Percentiles rank a stretch among this genome's conserved stretches.
Evolutionary conservation across 2,888 invertebrate genomes (phyloP).

Genomic region (Diaprepes abbreviatus): DNA sequence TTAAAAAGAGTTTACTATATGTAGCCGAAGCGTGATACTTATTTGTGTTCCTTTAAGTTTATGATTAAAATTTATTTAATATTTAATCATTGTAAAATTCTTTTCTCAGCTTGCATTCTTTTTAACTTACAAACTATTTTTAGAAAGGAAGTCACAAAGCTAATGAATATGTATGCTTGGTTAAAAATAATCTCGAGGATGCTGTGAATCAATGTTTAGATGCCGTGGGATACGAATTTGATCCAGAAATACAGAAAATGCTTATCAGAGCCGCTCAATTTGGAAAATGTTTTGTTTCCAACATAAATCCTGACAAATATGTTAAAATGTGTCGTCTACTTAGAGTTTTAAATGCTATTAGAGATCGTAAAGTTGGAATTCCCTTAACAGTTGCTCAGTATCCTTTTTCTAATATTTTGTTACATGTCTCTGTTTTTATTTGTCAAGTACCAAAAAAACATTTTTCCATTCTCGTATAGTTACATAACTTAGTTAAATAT

Average conservation of each 20-base stretch:
- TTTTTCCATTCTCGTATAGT: too few species aligned
- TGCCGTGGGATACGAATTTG: slow-evolving; percentile 93
- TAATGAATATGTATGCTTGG: slow-evolving; percentile 86
- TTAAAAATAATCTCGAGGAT: slow-evolving; percentile 82
- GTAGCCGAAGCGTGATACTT: too few species aligned
- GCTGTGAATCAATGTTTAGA: slow-evolving; percentile 94
- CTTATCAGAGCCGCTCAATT: slow-evolving; percentile 93
- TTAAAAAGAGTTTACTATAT: too few species aligned
- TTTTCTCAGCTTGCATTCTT: too few species aligned
- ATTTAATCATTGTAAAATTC: too few species aligned
- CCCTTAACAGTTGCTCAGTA: slow-evolving; percentile 93
- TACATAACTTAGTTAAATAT: too few species aligned
- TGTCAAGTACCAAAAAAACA: too few species aligned
- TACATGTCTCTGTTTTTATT: too few species aligned
- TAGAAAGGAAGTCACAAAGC: slow-evolving; percentile 91
- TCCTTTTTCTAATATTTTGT: slow-evolving; percentile 71
- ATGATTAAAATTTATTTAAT: too few species aligned
- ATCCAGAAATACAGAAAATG: slow-evolving; percentile 88
- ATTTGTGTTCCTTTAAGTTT: too few species aligned
- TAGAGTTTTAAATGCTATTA: slow-evolving; percentile 90
- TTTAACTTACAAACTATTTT: too few species aligned
- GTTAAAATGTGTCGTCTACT: slow-evolving; percentile 89
- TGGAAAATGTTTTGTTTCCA: slow-evolving; percentile 91
- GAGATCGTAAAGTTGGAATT: slow-evolving; percentile 88
- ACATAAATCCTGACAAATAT: slow-evolving; percentile 82